phyloP scores from a whole-genome alignment of 2,888 invertebrate species.

The Melipona beecheii region DNA sequence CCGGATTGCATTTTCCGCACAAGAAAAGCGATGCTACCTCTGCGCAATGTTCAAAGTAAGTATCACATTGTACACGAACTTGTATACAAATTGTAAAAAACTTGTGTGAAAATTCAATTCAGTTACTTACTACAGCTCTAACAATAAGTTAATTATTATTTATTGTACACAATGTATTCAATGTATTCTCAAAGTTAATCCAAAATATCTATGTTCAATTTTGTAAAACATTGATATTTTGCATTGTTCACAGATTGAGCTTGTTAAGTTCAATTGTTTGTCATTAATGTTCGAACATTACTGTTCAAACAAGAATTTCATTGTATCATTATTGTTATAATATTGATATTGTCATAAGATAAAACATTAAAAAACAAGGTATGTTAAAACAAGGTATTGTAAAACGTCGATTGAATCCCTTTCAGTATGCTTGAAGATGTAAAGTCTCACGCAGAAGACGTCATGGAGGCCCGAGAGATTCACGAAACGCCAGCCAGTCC shows the following conservation, averaged over 20 bases:
- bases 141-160: background rate
- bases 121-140: background rate
- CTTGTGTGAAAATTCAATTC: background rate
- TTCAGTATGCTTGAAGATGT: constrained; percentile 43
- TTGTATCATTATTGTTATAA: background rate
- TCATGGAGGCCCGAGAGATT: constrained; percentile 46
- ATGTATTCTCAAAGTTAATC: background rate
- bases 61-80: constrained; percentile 1
- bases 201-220: background rate
- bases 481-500: constrained; percentile 84
- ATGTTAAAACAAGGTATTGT: background rate
- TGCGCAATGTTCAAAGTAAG: constrained; percentile 56
- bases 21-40: constrained; percentile 55
- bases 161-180: background rate
- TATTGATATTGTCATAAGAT: background rate
- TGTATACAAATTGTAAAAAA: background rate
- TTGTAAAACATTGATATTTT: constrained; percentile 20
- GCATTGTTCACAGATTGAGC: background rate
- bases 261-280: background rate
- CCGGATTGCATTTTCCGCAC: constrained; percentile 65
- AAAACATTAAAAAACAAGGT: background rate
- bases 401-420: constrained; percentile 24
- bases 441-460: constrained; percentile 9
- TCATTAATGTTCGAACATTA: background rate
- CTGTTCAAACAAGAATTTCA: background rate